Conservation (phyloP, 1,140 invertebrate genomes). For the Drosophila ercepeae region DNA sequence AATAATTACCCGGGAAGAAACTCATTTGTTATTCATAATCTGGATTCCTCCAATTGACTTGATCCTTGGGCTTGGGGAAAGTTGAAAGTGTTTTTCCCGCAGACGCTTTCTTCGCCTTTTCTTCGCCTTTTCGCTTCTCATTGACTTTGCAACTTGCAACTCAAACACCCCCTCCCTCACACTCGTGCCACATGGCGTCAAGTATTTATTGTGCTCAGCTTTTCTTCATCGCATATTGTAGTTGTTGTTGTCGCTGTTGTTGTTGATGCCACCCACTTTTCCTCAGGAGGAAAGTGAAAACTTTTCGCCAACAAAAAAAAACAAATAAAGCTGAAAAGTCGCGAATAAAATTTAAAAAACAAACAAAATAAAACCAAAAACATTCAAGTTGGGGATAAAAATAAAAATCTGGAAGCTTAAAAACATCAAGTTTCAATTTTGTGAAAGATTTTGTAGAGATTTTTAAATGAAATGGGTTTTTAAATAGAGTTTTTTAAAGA, state of each 20-base stretch:
- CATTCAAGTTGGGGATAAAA: not conserved
- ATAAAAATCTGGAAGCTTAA: not conserved
- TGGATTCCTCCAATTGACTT: conserved; percentile 44
- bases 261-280: not conserved
- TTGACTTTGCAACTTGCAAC: conserved; percentile 67
- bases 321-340: conserved; percentile 35
- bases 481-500: too few species aligned
- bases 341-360: conserved; percentile 68
- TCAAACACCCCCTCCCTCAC: conserved; percentile 43
- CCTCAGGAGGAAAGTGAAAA: conserved; percentile 71
- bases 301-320: conserved; percentile 59
- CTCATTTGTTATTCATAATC: conserved; percentile 36
- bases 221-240: not conserved
- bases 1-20: conserved; percentile 28
- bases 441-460: too few species aligned
- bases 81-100: conserved; percentile 66
- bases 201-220: conserved; percentile 64
- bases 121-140: conserved; percentile 44
- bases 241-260: conserved; percentile 45
- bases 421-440: too few species aligned
- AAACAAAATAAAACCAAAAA: conserved; percentile 19
- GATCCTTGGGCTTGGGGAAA: conserved; percentile 34
- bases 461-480: too few species aligned
- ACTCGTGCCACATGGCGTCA: conserved; percentile 61
- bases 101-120: conserved; percentile 37